Base-by-base conservation (phyloP, 1,140 invertebrate species). In the Drosophila biarmipes region DNA sequence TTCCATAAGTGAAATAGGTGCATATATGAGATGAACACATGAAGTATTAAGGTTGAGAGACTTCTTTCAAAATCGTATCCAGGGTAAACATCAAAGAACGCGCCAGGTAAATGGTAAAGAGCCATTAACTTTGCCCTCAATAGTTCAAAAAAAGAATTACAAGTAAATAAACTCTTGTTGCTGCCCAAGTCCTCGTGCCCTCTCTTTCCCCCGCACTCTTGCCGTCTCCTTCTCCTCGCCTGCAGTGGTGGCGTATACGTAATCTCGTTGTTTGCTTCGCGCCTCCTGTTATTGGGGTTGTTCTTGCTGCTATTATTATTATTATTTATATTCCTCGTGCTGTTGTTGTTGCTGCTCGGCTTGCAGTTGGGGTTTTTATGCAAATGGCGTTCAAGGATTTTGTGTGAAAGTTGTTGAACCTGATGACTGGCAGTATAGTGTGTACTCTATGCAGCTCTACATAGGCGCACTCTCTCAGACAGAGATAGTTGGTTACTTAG, bases 371-470 rank as follows among this genome's bases (percentile, higher is more conserved):
- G 63, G 49, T 56, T 80, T 87, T 73, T 78, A 81, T 90, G 80
- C 84, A 89, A 91, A 90, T 87, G 90, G 77, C 85, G 86, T 90
- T 91, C 90, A 91, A 91, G 90, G 90, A 91, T 91, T 90, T 73
- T 78, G 79, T 80, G 84, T 82, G 86, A 91, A 90, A 90, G 90
- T 91, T 91, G 90, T 91, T 91, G 90, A 91, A 91, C 90, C 82
- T 82, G 66, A 89, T 73, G 84, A 82, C 82, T 87, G 71, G 69
- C 78, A 87, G 76, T 79, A n/a, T 78, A 87, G 81, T 86, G 78
- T 86, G 53, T 64, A 72, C 46, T 46, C 51, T 10, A 31, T 31
- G 10, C 10, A 31, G 48, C 27, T 48, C 46, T 11, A 48, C 17
- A 31, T 31, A 48, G 27, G 46, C 46, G 14, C 45, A n/a, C 27